phyloP scores from a whole-genome alignment of 2,888 invertebrate genomes.

The Acrobasis suavella region DNA sequence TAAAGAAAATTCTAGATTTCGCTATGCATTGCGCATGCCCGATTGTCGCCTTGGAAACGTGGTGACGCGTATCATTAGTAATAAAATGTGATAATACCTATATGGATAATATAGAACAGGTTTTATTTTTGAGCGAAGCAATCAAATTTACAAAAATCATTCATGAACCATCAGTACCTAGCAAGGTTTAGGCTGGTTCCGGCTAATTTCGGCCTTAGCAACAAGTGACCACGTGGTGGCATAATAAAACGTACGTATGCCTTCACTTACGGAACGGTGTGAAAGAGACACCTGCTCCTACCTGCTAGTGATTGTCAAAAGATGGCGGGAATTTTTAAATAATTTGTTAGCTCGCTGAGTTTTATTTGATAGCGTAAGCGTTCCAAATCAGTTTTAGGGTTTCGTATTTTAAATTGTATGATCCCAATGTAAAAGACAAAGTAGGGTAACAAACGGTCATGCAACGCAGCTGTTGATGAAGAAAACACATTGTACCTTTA shows the following conservation, averaged over 20 bases:
- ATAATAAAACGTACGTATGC: not conserved
- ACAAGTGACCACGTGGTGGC: conserved; percentile 20
- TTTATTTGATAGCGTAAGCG: not conserved
- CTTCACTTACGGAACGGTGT: not conserved
- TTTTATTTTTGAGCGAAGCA: not conserved
- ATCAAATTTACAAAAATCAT: not conserved
- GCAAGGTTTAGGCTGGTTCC: not conserved
- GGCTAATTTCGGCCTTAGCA: conserved; percentile 11
- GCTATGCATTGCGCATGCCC: conserved; percentile 7
- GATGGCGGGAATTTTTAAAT: not conserved
- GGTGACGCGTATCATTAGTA: not conserved
- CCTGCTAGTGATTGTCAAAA: not conserved
- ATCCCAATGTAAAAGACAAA: not conserved
- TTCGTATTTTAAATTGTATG: not conserved
- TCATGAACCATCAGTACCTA: conserved; percentile 2
- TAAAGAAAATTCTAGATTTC: conserved; percentile 6
- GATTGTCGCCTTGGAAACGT: conserved; percentile 2
- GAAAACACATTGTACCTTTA: conserved; percentile 49
- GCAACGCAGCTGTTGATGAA: conserved; percentile 20
- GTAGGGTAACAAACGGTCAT: conserved; percentile 6
- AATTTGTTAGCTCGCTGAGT: not conserved
- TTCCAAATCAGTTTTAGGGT: not conserved
- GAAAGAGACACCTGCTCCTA: not conserved
- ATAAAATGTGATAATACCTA: not conserved
- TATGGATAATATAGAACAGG: no score